Evolutionary conservation across 2,888 invertebrate species (phyloP).

Genomic region (Cephus pygmeus): DNA sequence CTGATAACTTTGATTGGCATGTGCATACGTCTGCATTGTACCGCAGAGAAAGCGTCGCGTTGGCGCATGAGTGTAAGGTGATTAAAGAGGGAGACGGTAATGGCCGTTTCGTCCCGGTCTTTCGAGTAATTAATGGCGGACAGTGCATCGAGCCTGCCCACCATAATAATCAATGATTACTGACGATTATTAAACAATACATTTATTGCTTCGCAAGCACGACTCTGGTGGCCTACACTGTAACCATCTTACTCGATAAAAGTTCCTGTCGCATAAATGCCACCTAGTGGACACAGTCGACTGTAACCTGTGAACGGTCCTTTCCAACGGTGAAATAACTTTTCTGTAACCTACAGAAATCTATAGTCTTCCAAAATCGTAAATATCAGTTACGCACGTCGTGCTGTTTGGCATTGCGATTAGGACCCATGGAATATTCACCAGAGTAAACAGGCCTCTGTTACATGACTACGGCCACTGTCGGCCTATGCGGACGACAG

Average conservation of each 20-base stretch:
- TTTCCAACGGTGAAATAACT: not conserved
- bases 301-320: not conserved
- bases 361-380: not conserved
- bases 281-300: no score
- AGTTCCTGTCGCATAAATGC: no score
- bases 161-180: slow-evolving; percentile 58
- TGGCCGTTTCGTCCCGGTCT: slow-evolving; percentile 49
- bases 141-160: slow-evolving; percentile 38
- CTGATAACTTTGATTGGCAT: not conserved
- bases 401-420: not conserved
- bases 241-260: not conserved
- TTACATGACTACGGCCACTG: not conserved
- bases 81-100: slow-evolving; percentile 33
- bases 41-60: not conserved
- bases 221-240: not conserved
- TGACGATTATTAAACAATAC: slow-evolving; percentile 60
- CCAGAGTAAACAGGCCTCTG: not conserved
- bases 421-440: not conserved
- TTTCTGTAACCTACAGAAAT: not conserved
- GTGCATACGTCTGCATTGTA: not conserved
- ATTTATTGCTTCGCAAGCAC: slow-evolving; percentile 23
- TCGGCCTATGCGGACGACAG: not conserved
- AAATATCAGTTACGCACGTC: not conserved
- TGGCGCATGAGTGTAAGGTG: slow-evolving; percentile 1
- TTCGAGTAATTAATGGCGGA: slow-evolving; percentile 52